These are phyloP conservation scores for Napeogenes sylphis DNA, from an alignment of 2,888 invertebrate genomes.

Conservation along the genomic window DNA sequence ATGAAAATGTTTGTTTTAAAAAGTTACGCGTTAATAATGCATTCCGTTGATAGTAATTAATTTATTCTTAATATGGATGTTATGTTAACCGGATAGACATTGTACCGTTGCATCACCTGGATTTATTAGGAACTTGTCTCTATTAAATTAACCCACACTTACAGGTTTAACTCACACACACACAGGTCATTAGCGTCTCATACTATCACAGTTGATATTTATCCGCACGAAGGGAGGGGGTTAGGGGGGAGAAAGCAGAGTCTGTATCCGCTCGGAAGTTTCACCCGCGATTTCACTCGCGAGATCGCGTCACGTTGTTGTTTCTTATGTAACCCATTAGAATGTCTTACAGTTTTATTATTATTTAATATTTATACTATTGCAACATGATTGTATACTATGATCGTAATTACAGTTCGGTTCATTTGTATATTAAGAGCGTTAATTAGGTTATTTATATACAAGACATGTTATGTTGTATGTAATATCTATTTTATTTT, in stretches of 20 bases:
- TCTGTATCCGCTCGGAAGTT: constrained; percentile 70
- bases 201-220: no score
- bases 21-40: constrained; percentile 17
- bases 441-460: no score
- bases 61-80: constrained; percentile 9
- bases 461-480: no score
- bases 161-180: no score
- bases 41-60: constrained; percentile 7
- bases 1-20: constrained; percentile 13
- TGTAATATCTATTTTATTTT: no score
- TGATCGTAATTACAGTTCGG: no score
- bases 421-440: no score
- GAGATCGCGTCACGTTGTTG: constrained; percentile 28
- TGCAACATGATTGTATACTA: no score
- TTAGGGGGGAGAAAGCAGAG: constrained; percentile 72
- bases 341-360: no score
- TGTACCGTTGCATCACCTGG: constrained; percentile 22
- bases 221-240: constrained; percentile 46
- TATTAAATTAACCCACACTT: neutral
- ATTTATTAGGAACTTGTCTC: constrained; percentile 1
- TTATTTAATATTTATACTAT: no score
- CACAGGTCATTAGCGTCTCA: no score
- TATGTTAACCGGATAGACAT: constrained; percentile 7
- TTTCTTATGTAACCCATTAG: no score
- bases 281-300: constrained; percentile 70